Conservation (phyloP, 2,888 invertebrate species). For the Clostera curtula region DNA sequence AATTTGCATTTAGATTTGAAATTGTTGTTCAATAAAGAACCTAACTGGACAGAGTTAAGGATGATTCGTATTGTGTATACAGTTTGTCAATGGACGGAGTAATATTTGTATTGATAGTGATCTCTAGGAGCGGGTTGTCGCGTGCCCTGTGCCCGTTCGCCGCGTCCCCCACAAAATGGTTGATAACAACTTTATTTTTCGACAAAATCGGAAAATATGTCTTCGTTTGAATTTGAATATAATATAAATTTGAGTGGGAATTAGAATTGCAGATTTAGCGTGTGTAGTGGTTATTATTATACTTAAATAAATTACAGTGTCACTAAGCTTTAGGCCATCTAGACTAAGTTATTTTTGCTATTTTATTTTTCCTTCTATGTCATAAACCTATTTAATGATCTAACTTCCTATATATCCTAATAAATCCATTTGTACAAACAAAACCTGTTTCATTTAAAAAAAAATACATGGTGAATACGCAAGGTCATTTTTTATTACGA, state of each 20-base stretch:
- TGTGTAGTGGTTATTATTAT: conserved; percentile 39
- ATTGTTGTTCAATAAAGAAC: too few species aligned
- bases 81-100: conserved; percentile 31
- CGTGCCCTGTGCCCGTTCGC: conserved; percentile 43
- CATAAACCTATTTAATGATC: too few species aligned
- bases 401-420: too few species aligned
- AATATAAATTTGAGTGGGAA: conserved; percentile 51
- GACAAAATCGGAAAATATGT: conserved; percentile 44
- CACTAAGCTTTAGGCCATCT: too few species aligned
- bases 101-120: conserved; percentile 53
- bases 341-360: too few species aligned
- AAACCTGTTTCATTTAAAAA: too few species aligned
- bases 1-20: conserved; percentile 5
- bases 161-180: conserved; percentile 34
- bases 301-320: too few species aligned
- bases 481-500: too few species aligned
- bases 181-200: conserved; percentile 63
- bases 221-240: conserved; percentile 37
- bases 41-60: conserved; percentile 5
- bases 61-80: conserved; percentile 1
- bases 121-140: conserved; percentile 41
- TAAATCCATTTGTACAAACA: too few species aligned
- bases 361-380: too few species aligned
- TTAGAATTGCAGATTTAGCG: conserved; percentile 57
- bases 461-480: too few species aligned